Percentiles rank a stretch among this genome's conserved stretches.
phyloP scores from a whole-genome alignment of 2,888 invertebrate genomes.

The Lasioglossum figueresi region DNA sequence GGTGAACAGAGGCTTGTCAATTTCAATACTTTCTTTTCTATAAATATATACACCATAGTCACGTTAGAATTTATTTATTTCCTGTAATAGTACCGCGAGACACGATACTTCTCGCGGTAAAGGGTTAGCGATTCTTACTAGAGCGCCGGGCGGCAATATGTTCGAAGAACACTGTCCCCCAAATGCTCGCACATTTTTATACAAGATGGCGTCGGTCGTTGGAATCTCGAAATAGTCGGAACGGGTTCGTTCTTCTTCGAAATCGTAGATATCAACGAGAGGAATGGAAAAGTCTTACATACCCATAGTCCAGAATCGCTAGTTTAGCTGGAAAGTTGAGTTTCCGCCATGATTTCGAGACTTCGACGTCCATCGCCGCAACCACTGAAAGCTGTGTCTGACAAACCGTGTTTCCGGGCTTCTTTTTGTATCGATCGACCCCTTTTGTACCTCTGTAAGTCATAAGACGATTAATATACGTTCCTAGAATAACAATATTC shows the following conservation, averaged over 20 bases:
- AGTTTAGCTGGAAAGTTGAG: not conserved
- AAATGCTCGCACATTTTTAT: not conserved
- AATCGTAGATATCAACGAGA: not conserved
- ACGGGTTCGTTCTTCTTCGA: not conserved
- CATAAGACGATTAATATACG: not conserved
- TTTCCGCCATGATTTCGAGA: not conserved
- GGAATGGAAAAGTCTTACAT: not conserved
- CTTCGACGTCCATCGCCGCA: not conserved
- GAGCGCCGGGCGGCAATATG: not conserved
- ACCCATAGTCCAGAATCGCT: not conserved
- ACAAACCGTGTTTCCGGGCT: not conserved
- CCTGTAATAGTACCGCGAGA: not conserved
- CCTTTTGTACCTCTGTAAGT: not conserved
- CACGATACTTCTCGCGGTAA: not conserved
- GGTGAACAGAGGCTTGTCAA: slow-evolving; percentile 2
- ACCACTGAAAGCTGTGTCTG: not conserved
- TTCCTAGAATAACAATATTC: not conserved
- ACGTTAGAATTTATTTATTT: not conserved
- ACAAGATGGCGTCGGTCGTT: slow-evolving; percentile 3
- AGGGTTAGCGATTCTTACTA: not conserved
- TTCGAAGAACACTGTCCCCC: not conserved
- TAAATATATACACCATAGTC: not conserved
- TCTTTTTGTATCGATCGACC: not conserved
- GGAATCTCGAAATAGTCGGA: not conserved
- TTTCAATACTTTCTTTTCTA: not conserved